Evolutionary conservation across 1,140 invertebrate genomes (phyloP).

Genomic region (Carposina sasakii): DNA sequence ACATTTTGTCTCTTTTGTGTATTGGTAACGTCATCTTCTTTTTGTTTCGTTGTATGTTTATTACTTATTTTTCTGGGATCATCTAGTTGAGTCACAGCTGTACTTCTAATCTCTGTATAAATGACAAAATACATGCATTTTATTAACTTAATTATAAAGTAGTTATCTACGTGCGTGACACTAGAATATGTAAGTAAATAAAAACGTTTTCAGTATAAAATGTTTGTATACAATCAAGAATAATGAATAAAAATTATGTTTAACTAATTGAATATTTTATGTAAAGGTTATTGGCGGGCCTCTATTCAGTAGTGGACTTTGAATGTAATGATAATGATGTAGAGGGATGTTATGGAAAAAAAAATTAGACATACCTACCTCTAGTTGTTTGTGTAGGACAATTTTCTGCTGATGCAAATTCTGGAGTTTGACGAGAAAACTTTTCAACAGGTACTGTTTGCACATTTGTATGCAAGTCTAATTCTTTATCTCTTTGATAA

Average conservation of each 20-base stretch:
- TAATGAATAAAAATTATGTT: background rate
- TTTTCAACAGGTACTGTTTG: background rate
- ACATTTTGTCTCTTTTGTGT: conserved; percentile 31
- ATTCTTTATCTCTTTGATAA: too few relatives aligned
- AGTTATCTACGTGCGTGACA: too few relatives aligned
- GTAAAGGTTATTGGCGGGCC: too few relatives aligned
- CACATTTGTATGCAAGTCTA: background rate
- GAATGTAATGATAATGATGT: too few relatives aligned
- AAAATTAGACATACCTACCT: too few relatives aligned
- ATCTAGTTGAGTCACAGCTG: conserved; percentile 30
- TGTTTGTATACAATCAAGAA: background rate
- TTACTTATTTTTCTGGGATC: conserved; percentile 49
- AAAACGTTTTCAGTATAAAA: background rate
- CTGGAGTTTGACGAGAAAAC: conserved; percentile 45
- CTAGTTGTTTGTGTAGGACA: conserved; percentile 27
- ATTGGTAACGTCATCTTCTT: conserved; percentile 22
- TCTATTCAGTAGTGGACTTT: too few relatives aligned
- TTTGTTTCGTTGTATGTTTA: conserved; percentile 37
- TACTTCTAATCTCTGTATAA: conserved; percentile 48
- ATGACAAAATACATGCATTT: too few relatives aligned
- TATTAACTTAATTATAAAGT: too few relatives aligned
- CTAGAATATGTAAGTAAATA: background rate
- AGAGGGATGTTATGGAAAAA: too few relatives aligned
- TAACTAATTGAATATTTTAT: too few relatives aligned
- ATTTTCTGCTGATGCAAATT: conserved; percentile 27